A percentile compares a stretch with the other conserved stretches of the same genome.
Evolutionary conservation across 1,140 invertebrate species (phyloP).

Genomic region (Idris sp.): DNA sequence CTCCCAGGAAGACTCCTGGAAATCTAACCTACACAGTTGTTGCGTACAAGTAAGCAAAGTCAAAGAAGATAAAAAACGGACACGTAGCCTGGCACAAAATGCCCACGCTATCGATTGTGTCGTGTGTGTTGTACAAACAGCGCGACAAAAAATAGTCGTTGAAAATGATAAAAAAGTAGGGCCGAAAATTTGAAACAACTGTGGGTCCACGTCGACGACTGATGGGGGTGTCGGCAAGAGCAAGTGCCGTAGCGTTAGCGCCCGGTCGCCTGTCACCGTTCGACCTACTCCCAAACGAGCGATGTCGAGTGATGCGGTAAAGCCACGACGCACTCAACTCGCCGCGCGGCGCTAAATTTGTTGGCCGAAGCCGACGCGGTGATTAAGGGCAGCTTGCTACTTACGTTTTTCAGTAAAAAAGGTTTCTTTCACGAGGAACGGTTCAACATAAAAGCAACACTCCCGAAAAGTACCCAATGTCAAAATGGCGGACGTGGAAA

Average conservation of each 20-base stretch:
- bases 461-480: constrained; percentile 85
- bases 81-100: no score
- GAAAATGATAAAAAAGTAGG: no score
- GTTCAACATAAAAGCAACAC: constrained; percentile 84
- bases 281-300: constrained; percentile 71
- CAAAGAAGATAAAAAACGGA: no score
- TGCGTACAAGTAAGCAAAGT: no score
- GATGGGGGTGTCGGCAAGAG: background rate
- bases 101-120: no score
- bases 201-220: no score
- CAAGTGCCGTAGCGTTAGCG: constrained; percentile 11
- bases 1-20: no score
- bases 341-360: constrained; percentile 4
- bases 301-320: constrained; percentile 40
- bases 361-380: no score
- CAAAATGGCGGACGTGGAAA: constrained; percentile 88
- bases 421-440: constrained; percentile 82
- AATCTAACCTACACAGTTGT: no score
- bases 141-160: no score
- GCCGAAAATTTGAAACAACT: no score
- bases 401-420: constrained; percentile 83
- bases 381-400: constrained; percentile 71
- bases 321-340: background rate
- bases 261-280: constrained; percentile 75
- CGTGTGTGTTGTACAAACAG: no score